Evolutionary conservation across 2,113 vertebrate species (phyloP).

Genomic region (Ranitomeya imitator): DNA sequence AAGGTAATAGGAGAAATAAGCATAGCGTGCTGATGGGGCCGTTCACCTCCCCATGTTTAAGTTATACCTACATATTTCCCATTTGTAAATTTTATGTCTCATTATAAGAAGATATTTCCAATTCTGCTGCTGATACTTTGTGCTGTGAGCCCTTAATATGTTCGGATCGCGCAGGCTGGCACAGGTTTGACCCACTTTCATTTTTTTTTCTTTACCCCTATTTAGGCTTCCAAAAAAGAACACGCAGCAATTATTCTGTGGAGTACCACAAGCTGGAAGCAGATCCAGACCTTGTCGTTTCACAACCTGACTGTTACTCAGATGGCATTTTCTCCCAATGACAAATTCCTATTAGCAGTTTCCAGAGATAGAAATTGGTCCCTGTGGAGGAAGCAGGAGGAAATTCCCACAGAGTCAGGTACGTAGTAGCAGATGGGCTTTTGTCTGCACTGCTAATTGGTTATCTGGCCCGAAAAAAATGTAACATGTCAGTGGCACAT

Average conservation of each 20-base stretch:
- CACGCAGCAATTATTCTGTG: constrained; percentile 92
- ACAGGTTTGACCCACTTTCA: constrained; percentile 33
- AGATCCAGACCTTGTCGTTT: constrained; percentile 83
- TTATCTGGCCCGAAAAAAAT: constrained; percentile 1
- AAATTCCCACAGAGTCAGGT: constrained; percentile 67
- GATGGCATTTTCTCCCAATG: constrained; percentile 91
- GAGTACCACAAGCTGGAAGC: constrained; percentile 87
- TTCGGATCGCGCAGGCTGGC: neutral
- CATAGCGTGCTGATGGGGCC: no score
- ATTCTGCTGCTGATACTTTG: neutral
- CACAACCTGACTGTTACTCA: constrained; percentile 96
- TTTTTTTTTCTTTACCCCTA: constrained; percentile 26
- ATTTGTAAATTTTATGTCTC: neutral
- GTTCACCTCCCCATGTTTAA: neutral
- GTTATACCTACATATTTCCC: neutral
- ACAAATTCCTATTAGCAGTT: constrained; percentile 85
- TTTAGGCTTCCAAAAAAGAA: constrained; percentile 90
- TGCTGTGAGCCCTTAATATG: neutral
- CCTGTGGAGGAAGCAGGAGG: constrained; percentile 80
- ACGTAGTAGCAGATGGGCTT: constrained; percentile 32
- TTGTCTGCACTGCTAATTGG: constrained; percentile 26
- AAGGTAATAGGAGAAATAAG: constrained; percentile 78
- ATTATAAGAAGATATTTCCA: neutral
- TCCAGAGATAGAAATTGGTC: constrained; percentile 97
- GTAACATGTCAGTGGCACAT: neutral